These are phyloP conservation scores for Charadrius vociferus DNA, from an alignment of 2,113 vertebrate species.

Conservation along the genomic window DNA sequence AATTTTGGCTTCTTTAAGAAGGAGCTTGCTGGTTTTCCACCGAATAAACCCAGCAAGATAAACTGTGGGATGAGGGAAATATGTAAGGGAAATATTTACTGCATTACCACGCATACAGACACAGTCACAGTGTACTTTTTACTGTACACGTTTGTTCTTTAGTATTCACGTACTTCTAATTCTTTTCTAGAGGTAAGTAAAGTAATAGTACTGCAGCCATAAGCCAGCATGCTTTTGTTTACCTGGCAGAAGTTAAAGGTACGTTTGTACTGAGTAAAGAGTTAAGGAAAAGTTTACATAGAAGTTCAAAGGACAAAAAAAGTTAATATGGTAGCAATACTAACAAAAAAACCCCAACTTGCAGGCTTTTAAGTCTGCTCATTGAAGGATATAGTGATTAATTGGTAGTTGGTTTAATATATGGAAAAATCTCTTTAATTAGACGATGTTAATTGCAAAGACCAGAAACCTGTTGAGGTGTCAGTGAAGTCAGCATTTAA, in stretches of 20 bases:
- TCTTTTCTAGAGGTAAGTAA: background rate
- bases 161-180: background rate
- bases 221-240: background rate
- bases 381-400: background rate
- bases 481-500: background rate
- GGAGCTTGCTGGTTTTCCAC: background rate
- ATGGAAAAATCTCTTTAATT: background rate
- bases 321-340: background rate
- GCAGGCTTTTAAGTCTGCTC: background rate
- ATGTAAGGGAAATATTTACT: background rate
- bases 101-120: rapidly evolving
- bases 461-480: background rate
- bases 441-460: background rate
- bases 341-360: background rate
- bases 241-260: background rate
- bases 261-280: background rate
- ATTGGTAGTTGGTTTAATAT: background rate
- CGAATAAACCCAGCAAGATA: background rate
- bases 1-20: background rate
- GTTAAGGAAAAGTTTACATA: background rate
- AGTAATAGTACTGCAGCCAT: background rate
- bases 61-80: background rate
- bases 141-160: background rate
- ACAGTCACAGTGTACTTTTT: rapidly evolving
- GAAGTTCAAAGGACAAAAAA: background rate